Evolutionary conservation across 2,113 vertebrate species (phyloP).

Genomic region (Bungarus multicinctus): DNA sequence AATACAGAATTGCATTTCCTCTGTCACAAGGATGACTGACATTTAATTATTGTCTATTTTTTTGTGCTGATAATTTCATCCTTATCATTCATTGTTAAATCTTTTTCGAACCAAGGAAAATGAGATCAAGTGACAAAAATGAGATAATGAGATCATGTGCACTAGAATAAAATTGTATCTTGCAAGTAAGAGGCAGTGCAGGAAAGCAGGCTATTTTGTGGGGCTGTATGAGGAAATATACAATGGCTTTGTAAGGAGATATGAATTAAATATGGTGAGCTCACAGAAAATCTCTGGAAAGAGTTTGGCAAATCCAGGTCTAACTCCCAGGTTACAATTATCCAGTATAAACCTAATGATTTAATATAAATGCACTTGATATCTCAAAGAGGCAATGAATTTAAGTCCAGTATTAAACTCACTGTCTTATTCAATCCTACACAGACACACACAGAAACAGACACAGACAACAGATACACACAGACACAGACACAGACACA

Average conservation of each 20-base stretch:
- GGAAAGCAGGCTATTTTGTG: conserved; percentile 66
- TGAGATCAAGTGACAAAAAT: conserved; percentile 76
- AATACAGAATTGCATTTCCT: conserved; percentile 72
- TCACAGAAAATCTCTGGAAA: conserved; percentile 55
- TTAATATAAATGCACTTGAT: conserved; percentile 57
- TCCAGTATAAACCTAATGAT: conserved; percentile 25
- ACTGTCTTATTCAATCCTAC: conserved; percentile 35
- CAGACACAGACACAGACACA: too few species aligned
- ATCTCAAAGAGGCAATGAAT: conserved; percentile 53
- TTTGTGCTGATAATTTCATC: conserved; percentile 77
- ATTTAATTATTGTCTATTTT: conserved; percentile 80
- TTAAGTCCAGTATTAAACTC: conserved; percentile 50
- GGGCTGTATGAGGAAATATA: conserved; percentile 40
- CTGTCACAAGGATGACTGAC: conserved; percentile 74
- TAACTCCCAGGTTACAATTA: conserved; percentile 52
- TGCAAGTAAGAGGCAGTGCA: conserved; percentile 68
- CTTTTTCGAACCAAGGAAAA: conserved; percentile 74
- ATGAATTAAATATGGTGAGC: conserved; percentile 57
- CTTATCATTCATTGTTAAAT: conserved; percentile 75
- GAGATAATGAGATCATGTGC: conserved; percentile 77
- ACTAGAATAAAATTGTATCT: conserved; percentile 76
- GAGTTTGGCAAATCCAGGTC: conserved; percentile 43
- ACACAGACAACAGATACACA: too few species aligned
- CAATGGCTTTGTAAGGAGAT: conserved; percentile 46
- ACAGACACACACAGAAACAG: too few species aligned